These are phyloP conservation scores for Gadopsis marmoratus DNA, from an alignment of 2,797 vertebrate species.

Conservation along the genomic window DNA sequence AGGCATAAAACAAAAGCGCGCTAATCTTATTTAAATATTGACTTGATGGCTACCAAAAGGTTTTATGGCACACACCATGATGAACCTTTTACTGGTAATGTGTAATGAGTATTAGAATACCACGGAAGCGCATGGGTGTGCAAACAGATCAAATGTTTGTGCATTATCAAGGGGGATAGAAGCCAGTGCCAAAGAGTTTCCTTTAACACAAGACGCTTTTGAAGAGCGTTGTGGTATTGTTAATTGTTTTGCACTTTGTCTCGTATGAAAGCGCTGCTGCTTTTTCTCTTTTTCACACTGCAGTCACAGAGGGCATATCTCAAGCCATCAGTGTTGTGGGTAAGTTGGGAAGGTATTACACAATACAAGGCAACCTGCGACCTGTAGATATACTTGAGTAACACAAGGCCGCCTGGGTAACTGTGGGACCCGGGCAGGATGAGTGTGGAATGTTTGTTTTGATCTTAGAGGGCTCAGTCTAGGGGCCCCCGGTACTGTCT, in stretches of 20 bases:
- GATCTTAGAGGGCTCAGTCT: constrained; percentile 43
- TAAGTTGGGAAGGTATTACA: constrained; percentile 53
- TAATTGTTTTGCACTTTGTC: constrained; percentile 12
- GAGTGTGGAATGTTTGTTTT: constrained; percentile 71
- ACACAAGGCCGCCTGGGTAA: constrained; percentile 56
- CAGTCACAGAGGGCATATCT: constrained; percentile 9
- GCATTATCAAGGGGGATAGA: not conserved
- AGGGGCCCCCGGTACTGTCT: constrained; percentile 19
- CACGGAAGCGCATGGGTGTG: not conserved
- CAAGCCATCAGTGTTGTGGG: constrained; percentile 17
- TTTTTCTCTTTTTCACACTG: constrained; percentile 22
- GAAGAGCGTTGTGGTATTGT: constrained; percentile 15
- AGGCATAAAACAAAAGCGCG: constrained; percentile 32
- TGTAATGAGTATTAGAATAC: not conserved
- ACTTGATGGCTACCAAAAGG: constrained; percentile 29
- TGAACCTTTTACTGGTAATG: constrained; percentile 37
- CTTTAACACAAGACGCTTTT: not conserved
- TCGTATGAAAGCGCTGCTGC: not conserved
- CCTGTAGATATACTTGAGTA: constrained; percentile 67
- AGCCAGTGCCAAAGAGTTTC: not conserved
- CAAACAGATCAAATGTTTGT: constrained; percentile 11
- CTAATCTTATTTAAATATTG: constrained; percentile 59
- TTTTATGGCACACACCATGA: constrained; percentile 34
- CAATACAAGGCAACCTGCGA: constrained; percentile 63
- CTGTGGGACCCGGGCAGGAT: constrained; percentile 42